These are phyloP conservation scores for Caenorhabditis drosophilae DNA, from an alignment of 2,888 invertebrate genomes.

Conservation along the genomic window DNA sequence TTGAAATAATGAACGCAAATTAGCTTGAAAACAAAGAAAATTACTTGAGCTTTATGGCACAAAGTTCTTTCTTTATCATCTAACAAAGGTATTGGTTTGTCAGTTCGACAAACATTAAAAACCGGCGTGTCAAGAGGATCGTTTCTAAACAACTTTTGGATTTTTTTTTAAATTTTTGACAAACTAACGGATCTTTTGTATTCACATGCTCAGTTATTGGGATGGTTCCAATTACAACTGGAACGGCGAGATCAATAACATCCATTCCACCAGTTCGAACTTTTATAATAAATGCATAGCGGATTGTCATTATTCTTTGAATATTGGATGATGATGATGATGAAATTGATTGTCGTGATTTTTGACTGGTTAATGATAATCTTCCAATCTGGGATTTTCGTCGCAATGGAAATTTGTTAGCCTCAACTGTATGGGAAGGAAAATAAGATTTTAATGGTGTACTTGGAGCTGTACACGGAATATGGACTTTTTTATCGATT, in stretches of 20 bases:
- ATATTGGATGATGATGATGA: constrained; percentile 30
- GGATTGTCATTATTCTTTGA: constrained; percentile 31
- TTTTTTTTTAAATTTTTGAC: not conserved
- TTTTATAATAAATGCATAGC: constrained; percentile 31
- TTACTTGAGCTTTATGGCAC: constrained; percentile 51
- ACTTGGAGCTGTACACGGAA: constrained; percentile 44
- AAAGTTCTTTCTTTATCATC: constrained; percentile 39
- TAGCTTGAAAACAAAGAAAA: not conserved
- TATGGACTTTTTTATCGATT: constrained; percentile 59
- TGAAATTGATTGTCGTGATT: constrained; percentile 27
- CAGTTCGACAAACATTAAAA: constrained; percentile 36
- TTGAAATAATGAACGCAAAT: not conserved
- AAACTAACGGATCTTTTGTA: constrained; percentile 23
- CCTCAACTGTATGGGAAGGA: constrained; percentile 11
- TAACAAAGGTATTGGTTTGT: constrained; percentile 41
- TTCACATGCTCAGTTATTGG: constrained; percentile 37
- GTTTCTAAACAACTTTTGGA: constrained; percentile 6
- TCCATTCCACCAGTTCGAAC: constrained; percentile 50
- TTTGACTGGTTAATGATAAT: constrained; percentile 35
- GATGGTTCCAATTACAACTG: constrained; percentile 57
- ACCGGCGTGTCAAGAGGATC: constrained; percentile 32
- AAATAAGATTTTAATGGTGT: constrained; percentile 26
- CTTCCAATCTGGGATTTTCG: constrained; percentile 37
- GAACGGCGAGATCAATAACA: constrained; percentile 56
- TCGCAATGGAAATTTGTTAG: constrained; percentile 32